Conservation (phyloP, 1,140 invertebrate species). For the Berghia stephanieae region DNA sequence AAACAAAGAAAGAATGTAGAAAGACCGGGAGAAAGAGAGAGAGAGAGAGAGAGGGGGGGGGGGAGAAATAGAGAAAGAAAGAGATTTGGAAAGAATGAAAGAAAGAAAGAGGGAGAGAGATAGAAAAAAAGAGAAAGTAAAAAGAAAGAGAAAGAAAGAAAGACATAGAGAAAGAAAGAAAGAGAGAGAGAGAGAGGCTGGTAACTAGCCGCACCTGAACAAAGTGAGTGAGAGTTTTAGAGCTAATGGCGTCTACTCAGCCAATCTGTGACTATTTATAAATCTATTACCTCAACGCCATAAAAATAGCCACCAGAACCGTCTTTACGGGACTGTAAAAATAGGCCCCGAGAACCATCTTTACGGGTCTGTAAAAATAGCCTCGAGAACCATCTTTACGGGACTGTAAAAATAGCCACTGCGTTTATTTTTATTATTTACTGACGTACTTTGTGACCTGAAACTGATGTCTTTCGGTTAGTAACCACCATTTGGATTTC, state of each 20-base stretch:
- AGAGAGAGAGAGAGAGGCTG: slow-evolving; percentile 13
- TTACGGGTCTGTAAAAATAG: too few species aligned
- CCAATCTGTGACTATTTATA: not conserved
- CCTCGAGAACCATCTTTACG: too few species aligned
- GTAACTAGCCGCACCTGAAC: not conserved
- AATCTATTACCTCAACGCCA: not conserved
- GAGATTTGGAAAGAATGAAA: not conserved
- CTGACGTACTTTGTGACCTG: too few species aligned
- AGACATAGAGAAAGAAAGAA: not conserved
- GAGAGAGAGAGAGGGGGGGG: slow-evolving; percentile 10
- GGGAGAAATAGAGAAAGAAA: not conserved
- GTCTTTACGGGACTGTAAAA: not conserved
- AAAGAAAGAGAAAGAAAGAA: slow-evolving; percentile 14
- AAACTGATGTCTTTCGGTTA: too few species aligned
- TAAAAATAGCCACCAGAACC: not conserved
- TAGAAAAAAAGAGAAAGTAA: slow-evolving; percentile 26
- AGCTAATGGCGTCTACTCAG: too few species aligned
- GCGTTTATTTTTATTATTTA: too few species aligned
- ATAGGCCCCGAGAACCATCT: not conserved
- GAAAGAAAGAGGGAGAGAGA: slow-evolving; percentile 21
- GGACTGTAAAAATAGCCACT: too few species aligned
- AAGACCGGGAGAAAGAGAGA: slow-evolving; percentile 4
- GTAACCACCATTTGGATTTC: too few species aligned
- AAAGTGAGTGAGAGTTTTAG: not conserved
- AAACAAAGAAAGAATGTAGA: not conserved